These are phyloP conservation scores for Tetragonisca angustula DNA, from an alignment of 2,888 invertebrate genomes.

Conservation along the genomic window DNA sequence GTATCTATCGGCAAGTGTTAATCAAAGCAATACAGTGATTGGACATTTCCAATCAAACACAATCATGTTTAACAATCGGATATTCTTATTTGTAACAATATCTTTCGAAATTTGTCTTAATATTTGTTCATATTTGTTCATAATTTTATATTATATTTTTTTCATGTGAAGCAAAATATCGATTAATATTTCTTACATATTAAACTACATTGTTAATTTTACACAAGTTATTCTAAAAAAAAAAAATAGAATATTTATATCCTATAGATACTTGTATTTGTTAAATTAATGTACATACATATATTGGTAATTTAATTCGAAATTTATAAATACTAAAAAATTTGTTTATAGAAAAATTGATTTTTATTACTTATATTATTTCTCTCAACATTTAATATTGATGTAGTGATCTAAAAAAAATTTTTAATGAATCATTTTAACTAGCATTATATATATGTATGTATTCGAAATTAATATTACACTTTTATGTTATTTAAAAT, in stretches of 20 bases:
- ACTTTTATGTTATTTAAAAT: background rate
- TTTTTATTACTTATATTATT: background rate
- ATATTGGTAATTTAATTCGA: background rate
- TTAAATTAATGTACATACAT: background rate
- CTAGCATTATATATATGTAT: background rate
- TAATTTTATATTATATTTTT: background rate
- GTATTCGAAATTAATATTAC: background rate
- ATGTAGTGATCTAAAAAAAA: background rate
- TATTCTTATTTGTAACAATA: background rate
- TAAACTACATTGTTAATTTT: background rate
- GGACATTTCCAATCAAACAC: constrained; percentile 36
- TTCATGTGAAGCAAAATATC: background rate
- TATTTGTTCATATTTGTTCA: background rate
- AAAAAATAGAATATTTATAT: background rate
- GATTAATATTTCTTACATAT: background rate
- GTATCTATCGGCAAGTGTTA: background rate
- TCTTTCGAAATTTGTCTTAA: background rate
- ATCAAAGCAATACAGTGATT: constrained; percentile 38
- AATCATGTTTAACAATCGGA: background rate
- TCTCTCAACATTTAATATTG: background rate
- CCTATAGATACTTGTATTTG: background rate
- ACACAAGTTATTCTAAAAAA: background rate
- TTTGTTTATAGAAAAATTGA: background rate
- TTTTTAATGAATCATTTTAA: background rate
- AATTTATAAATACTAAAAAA: background rate